Conservation (phyloP, 2,888 invertebrate genomes). For the Leptura quadrifasciata region DNA sequence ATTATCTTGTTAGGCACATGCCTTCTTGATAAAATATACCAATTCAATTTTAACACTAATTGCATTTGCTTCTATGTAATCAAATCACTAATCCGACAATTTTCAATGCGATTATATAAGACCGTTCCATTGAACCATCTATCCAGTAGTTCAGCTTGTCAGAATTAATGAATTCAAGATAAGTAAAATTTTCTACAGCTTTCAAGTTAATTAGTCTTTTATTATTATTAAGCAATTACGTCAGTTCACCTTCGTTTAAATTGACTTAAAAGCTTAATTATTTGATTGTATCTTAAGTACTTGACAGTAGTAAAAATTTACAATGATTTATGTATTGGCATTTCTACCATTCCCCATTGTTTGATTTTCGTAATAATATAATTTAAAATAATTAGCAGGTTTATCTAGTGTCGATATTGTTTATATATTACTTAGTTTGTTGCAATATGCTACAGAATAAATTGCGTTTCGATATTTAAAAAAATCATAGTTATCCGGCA, state of each 20-base stretch:
- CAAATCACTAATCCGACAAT: neutral
- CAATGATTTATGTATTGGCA: neutral
- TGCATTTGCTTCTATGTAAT: neutral
- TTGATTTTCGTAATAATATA: slow-evolving; percentile 5
- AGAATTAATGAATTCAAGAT: neutral
- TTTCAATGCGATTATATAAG: neutral
- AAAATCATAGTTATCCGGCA: too few relatives aligned
- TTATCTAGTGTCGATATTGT: neutral
- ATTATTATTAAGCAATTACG: neutral
- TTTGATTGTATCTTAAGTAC: neutral
- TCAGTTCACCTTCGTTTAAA: neutral
- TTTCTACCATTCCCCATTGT: neutral
- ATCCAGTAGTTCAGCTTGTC: neutral
- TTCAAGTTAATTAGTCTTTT: neutral
- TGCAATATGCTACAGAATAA: too few relatives aligned
- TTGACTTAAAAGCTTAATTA: neutral
- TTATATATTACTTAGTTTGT: too few relatives aligned
- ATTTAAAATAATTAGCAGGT: neutral
- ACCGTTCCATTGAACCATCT: neutral
- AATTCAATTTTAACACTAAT: neutral
- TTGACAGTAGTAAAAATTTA: neutral
- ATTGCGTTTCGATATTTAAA: too few relatives aligned
- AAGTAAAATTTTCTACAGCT: neutral
- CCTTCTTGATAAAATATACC: neutral
- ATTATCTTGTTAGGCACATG: neutral